A percentile compares a stretch with the other conserved stretches of the same genome.
Conservation (phyloP, 2,113 vertebrate genomes). For the Hypomesus transpacificus region DNA sequence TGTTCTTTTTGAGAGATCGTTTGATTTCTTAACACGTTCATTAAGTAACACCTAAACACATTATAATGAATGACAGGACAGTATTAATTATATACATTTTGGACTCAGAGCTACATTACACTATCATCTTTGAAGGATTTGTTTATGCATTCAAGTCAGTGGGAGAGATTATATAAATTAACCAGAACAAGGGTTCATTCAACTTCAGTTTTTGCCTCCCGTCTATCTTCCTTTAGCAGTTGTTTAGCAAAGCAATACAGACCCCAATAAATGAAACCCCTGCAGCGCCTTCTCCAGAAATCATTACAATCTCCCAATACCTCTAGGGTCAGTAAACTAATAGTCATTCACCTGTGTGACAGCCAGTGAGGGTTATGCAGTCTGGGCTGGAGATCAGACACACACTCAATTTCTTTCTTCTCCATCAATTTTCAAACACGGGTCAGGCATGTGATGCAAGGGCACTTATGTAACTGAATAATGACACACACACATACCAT, state of each 20-base stretch:
- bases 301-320: constrained; percentile 62
- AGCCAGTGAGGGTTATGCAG: constrained; percentile 66
- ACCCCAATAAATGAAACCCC: constrained; percentile 56
- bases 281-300: constrained; percentile 54
- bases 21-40: neutral
- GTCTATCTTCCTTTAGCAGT: constrained; percentile 26
- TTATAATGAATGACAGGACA: constrained; percentile 10
- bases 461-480: too few relatives aligned
- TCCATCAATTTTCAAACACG: too few relatives aligned
- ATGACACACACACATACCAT: too few relatives aligned
- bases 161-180: constrained; percentile 50
- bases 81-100: constrained; percentile 35
- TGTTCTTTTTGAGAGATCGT: too few relatives aligned
- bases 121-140: constrained; percentile 30
- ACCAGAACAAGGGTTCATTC: constrained; percentile 34
- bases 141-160: constrained; percentile 41
- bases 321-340: constrained; percentile 65
- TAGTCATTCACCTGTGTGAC: constrained; percentile 70
- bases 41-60: neutral
- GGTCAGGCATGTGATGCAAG: too few relatives aligned
- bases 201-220: constrained; percentile 46
- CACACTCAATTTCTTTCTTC: too few relatives aligned
- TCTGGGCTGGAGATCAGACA: too few relatives aligned
- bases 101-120: constrained; percentile 9
- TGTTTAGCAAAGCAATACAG: constrained; percentile 19